A percentile compares a stretch with the other conserved stretches of the same genome.
phyloP scores from a whole-genome alignment of 2,113 vertebrate species.

The Calypte anna region DNA sequence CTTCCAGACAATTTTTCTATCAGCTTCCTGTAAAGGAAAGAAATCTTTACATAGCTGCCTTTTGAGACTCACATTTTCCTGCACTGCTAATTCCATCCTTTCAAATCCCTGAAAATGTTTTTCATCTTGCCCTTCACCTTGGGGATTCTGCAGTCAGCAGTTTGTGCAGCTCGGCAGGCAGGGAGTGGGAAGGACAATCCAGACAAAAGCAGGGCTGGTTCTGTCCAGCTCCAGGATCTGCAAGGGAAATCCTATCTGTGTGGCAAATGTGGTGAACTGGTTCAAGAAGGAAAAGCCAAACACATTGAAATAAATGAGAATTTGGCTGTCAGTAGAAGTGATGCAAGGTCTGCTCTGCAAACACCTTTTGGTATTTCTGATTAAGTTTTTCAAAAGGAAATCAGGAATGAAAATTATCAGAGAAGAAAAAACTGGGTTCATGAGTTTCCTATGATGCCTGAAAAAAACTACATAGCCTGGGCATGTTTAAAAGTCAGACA shows the following conservation, averaged over 20 bases:
- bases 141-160: not conserved
- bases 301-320: accelerated
- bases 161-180: not conserved
- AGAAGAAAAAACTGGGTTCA: not conserved
- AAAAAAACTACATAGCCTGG: not conserved
- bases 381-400: not conserved
- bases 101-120: not conserved
- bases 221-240: not conserved
- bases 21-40: not conserved
- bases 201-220: not conserved
- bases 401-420: not conserved
- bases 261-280: not conserved
- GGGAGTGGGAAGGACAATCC: not conserved
- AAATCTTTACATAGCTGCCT: not conserved
- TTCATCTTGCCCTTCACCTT: not conserved
- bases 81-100: slow-evolving; percentile 9
- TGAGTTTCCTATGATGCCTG: not conserved
- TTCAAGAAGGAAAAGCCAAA: not conserved
- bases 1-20: not conserved
- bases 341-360: not conserved
- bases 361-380: not conserved
- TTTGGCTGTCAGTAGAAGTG: not conserved
- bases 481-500: not conserved
- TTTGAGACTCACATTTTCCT: not conserved
- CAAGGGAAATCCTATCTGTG: not conserved